Percentiles rank a stretch among this genome's conserved stretches.
Conservation (phyloP, 2,113 vertebrate species). For the Spea bombifrons region DNA sequence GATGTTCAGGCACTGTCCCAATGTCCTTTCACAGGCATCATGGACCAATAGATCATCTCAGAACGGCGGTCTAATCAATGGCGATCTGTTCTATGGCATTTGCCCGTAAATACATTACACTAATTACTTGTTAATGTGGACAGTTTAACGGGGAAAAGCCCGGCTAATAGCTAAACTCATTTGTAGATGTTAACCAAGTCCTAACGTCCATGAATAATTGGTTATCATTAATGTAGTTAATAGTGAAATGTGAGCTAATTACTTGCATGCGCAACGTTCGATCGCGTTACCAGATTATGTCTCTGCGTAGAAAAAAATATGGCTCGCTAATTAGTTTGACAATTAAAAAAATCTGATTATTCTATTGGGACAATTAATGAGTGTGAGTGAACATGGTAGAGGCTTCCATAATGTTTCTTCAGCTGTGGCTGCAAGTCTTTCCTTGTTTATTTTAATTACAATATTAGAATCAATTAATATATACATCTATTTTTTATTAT, state of each 20-base stretch:
- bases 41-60: too few relatives aligned
- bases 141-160: neutral
- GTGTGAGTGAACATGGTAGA: neutral
- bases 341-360: neutral
- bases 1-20: too few relatives aligned
- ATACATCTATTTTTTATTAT: too few relatives aligned
- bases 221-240: constrained; percentile 1
- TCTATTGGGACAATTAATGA: neutral
- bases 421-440: neutral
- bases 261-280: neutral
- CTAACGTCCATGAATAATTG: constrained; percentile 4
- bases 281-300: constrained; percentile 8
- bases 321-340: constrained; percentile 2
- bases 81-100: too few relatives aligned
- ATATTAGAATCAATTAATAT: too few relatives aligned
- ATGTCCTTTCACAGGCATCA: too few relatives aligned
- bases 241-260: constrained; percentile 1
- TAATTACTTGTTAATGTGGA: neutral
- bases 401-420: neutral
- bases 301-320: neutral
- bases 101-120: neutral
- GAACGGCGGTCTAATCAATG: too few relatives aligned
- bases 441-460: neutral
- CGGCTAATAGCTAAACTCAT: neutral
- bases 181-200: neutral